Percentiles rank a stretch among this genome's conserved stretches.
Evolutionary conservation across 2,113 vertebrate species (phyloP).

Genomic region (Ceyx melanurus): DNA sequence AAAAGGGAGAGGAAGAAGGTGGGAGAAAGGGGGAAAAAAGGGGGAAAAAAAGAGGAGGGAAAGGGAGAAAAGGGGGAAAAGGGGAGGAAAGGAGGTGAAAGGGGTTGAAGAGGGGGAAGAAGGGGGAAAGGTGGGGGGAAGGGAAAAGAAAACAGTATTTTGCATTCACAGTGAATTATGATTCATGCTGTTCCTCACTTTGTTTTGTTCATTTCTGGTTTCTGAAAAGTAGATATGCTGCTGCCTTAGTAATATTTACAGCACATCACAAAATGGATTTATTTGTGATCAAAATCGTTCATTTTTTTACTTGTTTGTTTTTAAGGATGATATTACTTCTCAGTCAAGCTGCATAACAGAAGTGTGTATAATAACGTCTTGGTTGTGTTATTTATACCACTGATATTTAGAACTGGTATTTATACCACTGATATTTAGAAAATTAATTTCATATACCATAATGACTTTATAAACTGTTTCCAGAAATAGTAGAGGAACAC

Average conservation of each 20-base stretch:
- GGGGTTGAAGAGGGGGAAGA: no score
- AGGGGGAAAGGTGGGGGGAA: no score
- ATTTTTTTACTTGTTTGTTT: conserved; percentile 11
- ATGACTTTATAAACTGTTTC: neutral
- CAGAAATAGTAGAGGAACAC: neutral
- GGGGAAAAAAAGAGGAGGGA: no score
- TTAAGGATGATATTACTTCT: neutral
- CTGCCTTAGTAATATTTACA: conserved; percentile 52
- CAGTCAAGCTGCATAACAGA: neutral
- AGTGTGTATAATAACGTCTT: neutral
- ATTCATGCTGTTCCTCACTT: conserved; percentile 15
- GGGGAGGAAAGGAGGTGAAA: no score
- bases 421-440: neutral
- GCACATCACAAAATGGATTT: conserved; percentile 29
- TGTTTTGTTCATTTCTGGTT: conserved; percentile 22
- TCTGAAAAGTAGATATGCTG: conserved; percentile 31
- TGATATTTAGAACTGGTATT: neutral
- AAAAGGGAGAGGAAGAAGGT: no score
- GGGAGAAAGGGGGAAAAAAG: no score
- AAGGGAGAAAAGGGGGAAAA: no score
- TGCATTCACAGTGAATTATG: neutral
- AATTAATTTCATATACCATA: neutral
- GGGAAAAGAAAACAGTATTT: neutral
- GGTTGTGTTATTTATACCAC: neutral
- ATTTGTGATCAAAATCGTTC: conserved; percentile 37